These are phyloP conservation scores for Venusia cambrica DNA, from an alignment of 2,888 invertebrate species.

Conservation along the genomic window DNA sequence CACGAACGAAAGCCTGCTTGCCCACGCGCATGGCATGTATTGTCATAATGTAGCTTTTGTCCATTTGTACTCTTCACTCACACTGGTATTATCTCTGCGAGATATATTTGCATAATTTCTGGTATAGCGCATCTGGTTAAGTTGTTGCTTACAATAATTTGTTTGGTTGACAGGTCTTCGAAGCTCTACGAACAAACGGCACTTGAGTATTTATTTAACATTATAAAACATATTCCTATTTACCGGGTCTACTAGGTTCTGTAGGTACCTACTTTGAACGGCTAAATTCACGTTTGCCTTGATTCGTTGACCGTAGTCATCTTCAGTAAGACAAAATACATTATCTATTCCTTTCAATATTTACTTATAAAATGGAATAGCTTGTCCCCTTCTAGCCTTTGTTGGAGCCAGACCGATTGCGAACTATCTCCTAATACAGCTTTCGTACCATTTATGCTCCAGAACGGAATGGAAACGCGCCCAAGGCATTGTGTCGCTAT, in stretches of 20 bases:
- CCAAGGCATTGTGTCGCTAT: constrained; percentile 59
- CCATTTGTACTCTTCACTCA: constrained; percentile 29
- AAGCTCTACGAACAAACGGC: constrained; percentile 6
- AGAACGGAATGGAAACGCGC: constrained; percentile 51
- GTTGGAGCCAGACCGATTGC: constrained; percentile 8
- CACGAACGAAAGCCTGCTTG: constrained; percentile 19
- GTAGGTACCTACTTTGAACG: too few relatives aligned
- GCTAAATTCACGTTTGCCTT: too few relatives aligned
- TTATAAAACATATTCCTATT: too few relatives aligned
- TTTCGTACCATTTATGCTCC: constrained; percentile 25
- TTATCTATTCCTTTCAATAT: too few relatives aligned
- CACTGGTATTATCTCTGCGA: too few relatives aligned
- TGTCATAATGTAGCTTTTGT: constrained; percentile 35
- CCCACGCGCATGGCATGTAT: constrained; percentile 44
- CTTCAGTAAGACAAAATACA: too few relatives aligned
- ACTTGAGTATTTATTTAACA: too few relatives aligned
- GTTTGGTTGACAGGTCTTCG: constrained; percentile 1
- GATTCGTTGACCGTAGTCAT: too few relatives aligned
- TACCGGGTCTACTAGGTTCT: too few relatives aligned
- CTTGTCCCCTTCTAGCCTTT: too few relatives aligned
- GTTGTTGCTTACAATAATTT: constrained; percentile 1
- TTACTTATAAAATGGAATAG: too few relatives aligned
- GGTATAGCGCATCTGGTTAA: constrained; percentile 7
- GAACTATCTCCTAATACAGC: constrained; percentile 14
- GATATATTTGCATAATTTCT: too few relatives aligned